Evolutionary conservation across 2,113 vertebrate genomes (phyloP).

Genomic region (Alethe castanea): DNA sequence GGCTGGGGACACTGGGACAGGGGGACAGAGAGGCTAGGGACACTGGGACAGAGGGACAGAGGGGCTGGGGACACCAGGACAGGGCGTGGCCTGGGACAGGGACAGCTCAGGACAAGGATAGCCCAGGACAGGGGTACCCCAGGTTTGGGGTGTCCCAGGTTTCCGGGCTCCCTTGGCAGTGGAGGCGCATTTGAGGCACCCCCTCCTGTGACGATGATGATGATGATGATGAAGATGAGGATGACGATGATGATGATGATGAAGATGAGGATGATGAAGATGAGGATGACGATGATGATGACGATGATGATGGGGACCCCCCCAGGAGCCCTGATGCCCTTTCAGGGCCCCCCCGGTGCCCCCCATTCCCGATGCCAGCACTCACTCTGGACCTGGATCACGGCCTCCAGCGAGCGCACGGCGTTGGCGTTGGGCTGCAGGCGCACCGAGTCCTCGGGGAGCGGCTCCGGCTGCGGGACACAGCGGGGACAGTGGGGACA

Average conservation of each 20-base stretch:
- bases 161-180: not conserved
- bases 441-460: constrained; percentile 81
- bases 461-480: constrained; percentile 78
- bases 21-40: not conserved
- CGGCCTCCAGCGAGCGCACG: constrained; percentile 81
- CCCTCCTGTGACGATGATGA: not conserved
- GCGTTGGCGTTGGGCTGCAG: constrained; percentile 87
- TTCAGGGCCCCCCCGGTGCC: too few species aligned
- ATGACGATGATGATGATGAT: not conserved
- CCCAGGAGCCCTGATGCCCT: too few species aligned
- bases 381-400: constrained; percentile 90
- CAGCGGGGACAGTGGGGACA: too few species aligned
- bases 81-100: too few species aligned
- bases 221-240: too few species aligned
- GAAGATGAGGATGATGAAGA: too few species aligned
- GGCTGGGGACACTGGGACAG: too few species aligned
- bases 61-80: too few species aligned
- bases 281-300: not conserved
- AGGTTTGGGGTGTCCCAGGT: not conserved
- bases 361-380: not conserved
- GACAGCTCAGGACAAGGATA: accelerated
- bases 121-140: accelerated
- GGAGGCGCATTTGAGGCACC: too few species aligned
- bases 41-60: too few species aligned
- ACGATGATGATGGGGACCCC: not conserved